A percentile compares a stretch with the other conserved stretches of the same genome.
Evolutionary conservation across 1,140 invertebrate genomes (phyloP).

Genomic region (Drosophila kohkoa): DNA sequence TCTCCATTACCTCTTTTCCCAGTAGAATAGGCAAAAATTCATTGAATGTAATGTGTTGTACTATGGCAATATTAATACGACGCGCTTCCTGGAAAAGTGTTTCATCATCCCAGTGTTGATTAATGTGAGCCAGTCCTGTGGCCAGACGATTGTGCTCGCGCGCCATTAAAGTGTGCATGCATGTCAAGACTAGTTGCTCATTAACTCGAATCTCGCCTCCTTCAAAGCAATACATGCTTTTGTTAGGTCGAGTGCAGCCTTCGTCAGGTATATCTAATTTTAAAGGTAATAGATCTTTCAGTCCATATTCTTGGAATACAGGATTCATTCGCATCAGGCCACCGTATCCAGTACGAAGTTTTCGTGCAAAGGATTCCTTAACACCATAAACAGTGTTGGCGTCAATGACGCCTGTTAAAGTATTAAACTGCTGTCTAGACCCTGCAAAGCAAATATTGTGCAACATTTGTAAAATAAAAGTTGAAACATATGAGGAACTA

Average conservation of each 20-base stretch:
- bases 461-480: background rate
- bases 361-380: constrained; percentile 91
- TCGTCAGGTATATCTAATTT: constrained; percentile 96
- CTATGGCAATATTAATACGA: constrained; percentile 94
- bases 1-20: constrained; percentile 96
- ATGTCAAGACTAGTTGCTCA: constrained; percentile 95
- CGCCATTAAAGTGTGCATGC: constrained; percentile 96
- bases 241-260: constrained; percentile 95
- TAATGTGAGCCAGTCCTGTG: constrained; percentile 90
- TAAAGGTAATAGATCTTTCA: constrained; percentile 95
- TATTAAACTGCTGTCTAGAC: constrained; percentile 92
- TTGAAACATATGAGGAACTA: background rate
- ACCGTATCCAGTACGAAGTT: constrained; percentile 91
- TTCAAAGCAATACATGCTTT: constrained; percentile 96
- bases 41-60: constrained; percentile 97
- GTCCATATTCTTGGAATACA: constrained; percentile 93
- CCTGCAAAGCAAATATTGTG: constrained; percentile 83
- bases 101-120: constrained; percentile 98
- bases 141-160: constrained; percentile 95
- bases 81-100: constrained; percentile 96
- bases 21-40: constrained; percentile 97
- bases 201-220: constrained; percentile 97
- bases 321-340: constrained; percentile 94
- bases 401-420: constrained; percentile 90
- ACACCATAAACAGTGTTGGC: constrained; percentile 93